Evolutionary conservation across 1,140 invertebrate species (phyloP).

Genomic region (Panonychus citri): DNA sequence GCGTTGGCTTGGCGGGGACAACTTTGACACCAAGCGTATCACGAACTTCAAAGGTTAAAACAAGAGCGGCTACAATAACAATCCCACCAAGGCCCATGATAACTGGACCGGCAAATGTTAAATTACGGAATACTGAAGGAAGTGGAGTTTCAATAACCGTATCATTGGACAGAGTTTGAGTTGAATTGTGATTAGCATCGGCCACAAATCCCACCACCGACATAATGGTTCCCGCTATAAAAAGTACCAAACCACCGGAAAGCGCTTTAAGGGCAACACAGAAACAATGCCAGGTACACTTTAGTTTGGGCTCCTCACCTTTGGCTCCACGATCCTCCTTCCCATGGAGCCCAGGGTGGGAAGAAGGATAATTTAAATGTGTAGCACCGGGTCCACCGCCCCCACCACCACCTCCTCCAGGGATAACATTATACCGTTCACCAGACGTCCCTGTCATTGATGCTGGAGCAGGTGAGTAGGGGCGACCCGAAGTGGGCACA

Average conservation of each 20-base stretch:
- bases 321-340: neutral
- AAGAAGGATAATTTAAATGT: neutral
- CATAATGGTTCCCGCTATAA: constrained; percentile 64
- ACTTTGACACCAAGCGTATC: constrained; percentile 12
- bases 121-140: constrained; percentile 45
- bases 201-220: constrained; percentile 52
- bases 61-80: constrained; percentile 59
- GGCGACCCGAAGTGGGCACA: neutral
- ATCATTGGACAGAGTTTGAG: constrained; percentile 1
- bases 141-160: neutral
- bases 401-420: constrained; percentile 4
- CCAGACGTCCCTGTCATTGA: constrained; percentile 7
- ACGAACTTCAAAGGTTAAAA: constrained; percentile 66
- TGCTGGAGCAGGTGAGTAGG: constrained; percentile 9
- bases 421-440: neutral
- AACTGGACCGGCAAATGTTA: constrained; percentile 71
- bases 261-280: constrained; percentile 73
- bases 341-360: neutral
- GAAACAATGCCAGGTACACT: constrained; percentile 30
- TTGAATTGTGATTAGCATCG: constrained; percentile 28
- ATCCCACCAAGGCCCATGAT: constrained; percentile 81
- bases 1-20: constrained; percentile 2
- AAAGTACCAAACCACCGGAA: constrained; percentile 51
- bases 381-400: neutral
- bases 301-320: constrained; percentile 4